Evolutionary conservation across 2,888 invertebrate genomes (phyloP).

Genomic region (Andrena camellia): DNA sequence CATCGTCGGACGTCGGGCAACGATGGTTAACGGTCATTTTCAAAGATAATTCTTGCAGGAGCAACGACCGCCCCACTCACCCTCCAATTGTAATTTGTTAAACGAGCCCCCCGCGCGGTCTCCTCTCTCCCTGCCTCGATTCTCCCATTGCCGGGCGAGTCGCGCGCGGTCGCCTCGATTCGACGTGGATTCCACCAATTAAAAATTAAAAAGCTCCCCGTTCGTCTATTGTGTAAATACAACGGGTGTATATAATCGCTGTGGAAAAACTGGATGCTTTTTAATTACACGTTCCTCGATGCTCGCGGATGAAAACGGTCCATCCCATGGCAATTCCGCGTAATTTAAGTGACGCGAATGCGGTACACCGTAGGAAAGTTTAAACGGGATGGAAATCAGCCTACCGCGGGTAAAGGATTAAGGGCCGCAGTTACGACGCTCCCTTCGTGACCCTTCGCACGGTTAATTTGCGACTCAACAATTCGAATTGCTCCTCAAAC

Average conservation of each 20-base stretch:
- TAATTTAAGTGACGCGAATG: not conserved
- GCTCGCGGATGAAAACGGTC: not conserved
- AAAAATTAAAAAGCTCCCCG: conserved; percentile 11
- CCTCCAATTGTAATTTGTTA: not conserved
- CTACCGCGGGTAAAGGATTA: not conserved
- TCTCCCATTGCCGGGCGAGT: too few species aligned
- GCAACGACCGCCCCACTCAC: not conserved
- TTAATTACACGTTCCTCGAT: not conserved
- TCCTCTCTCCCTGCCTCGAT: not conserved
- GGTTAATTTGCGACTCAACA: not conserved
- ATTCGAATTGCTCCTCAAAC: not conserved
- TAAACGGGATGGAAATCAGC: too few species aligned
- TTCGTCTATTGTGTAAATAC: not conserved
- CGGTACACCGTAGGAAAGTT: not conserved
- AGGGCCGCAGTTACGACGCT: not conserved
- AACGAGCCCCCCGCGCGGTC: not conserved
- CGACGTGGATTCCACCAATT: not conserved
- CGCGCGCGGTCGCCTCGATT: not conserved
- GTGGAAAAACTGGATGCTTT: not conserved
- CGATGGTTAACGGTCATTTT: conserved; percentile 46
- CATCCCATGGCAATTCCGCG: too few species aligned
- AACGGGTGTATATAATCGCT: not conserved
- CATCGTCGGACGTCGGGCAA: conserved; percentile 30
- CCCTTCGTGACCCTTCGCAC: not conserved
- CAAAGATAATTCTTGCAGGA: conserved; percentile 27